phyloP scores from a whole-genome alignment of 2,113 vertebrate species.

The Rhinichthys klamathensis region DNA sequence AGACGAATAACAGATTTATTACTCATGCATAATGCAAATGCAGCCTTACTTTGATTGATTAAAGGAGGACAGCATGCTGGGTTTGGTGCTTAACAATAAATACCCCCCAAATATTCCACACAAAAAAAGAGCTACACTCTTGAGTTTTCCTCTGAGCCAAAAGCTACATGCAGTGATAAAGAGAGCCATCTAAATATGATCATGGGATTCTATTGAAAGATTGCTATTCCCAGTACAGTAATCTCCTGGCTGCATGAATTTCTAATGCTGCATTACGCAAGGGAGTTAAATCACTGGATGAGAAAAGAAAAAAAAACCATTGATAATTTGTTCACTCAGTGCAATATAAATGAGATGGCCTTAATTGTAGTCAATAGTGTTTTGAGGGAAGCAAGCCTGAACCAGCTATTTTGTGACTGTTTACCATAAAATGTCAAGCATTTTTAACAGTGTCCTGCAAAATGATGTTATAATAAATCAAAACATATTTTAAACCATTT shows the following conservation, averaged over 20 bases:
- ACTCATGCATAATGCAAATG: slow-evolving; percentile 44
- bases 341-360: not conserved
- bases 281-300: not conserved
- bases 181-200: slow-evolving; percentile 50
- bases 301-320: not conserved
- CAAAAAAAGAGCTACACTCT: slow-evolving; percentile 16
- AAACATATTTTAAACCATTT: not conserved
- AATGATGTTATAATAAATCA: not conserved
- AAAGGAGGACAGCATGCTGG: not conserved
- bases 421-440: not conserved
- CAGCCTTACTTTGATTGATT: slow-evolving; percentile 38
- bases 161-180: slow-evolving; percentile 39
- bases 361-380: not conserved
- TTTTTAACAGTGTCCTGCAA: not conserved
- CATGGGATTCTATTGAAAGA: slow-evolving; percentile 45
- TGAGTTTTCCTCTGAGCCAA: slow-evolving; percentile 33
- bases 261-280: slow-evolving; percentile 37
- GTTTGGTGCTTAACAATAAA: slow-evolving; percentile 30
- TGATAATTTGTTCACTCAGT: slow-evolving; percentile 14
- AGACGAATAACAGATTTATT: slow-evolving; percentile 35
- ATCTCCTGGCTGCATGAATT: slow-evolving; percentile 39
- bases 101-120: no score
- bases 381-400: not conserved
- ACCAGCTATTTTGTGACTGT: not conserved
- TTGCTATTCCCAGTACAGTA: slow-evolving; percentile 42